These are phyloP conservation scores for Chloromyia formosa DNA, from an alignment of 2,888 invertebrate species.

Conservation along the genomic window DNA sequence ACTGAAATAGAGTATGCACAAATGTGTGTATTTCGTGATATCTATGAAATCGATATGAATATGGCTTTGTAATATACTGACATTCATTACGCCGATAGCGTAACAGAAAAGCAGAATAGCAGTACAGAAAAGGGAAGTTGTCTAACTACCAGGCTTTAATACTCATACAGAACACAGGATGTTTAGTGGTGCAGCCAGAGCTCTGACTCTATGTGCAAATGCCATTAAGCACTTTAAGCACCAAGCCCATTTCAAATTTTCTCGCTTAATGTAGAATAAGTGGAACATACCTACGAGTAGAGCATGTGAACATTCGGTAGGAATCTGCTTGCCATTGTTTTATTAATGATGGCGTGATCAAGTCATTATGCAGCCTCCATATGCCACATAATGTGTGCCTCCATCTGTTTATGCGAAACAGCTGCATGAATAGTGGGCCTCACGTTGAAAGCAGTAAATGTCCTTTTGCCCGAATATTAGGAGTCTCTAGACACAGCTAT, in stretches of 20 bases:
- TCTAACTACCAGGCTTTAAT: too few species aligned
- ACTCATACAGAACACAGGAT: neutral
- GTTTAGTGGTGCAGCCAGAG: neutral
- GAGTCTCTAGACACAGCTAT: too few species aligned
- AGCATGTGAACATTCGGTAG: neutral
- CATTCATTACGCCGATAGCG: too few species aligned
- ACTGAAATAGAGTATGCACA: neutral
- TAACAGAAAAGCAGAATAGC: too few species aligned
- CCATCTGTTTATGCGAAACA: neutral
- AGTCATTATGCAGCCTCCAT: slow-evolving; percentile 7
- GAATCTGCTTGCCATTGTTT: neutral
- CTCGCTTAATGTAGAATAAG: neutral
- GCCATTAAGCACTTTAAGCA: slow-evolving; percentile 1
- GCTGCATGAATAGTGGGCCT: too few species aligned
- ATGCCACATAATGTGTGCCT: neutral
- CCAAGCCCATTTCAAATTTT: neutral
- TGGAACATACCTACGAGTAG: too few species aligned
- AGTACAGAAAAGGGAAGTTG: too few species aligned
- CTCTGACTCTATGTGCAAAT: neutral
- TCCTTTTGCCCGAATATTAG: too few species aligned
- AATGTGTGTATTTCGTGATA: too few species aligned
- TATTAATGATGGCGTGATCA: slow-evolving; percentile 32
- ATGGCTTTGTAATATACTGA: too few species aligned
- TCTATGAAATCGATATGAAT: neutral
- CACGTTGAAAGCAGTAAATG: too few species aligned